A percentile compares a stretch with the other conserved stretches of the same genome.
These are phyloP conservation scores for Butastur rufipennis DNA, from an alignment of 2,113 vertebrate species.

Conservation along the genomic window DNA sequence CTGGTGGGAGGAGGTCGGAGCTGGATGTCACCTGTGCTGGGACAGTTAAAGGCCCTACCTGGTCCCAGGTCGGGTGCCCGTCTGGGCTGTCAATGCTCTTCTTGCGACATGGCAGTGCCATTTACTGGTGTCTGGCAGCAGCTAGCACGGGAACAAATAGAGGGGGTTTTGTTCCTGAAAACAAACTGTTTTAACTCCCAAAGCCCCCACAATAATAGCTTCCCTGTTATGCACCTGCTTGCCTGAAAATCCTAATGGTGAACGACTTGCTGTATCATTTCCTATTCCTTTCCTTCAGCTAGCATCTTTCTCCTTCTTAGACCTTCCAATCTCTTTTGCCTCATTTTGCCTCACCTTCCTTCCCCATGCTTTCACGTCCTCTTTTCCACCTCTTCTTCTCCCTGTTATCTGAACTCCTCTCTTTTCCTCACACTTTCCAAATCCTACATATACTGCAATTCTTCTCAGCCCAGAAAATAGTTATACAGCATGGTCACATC, in stretches of 20 bases:
- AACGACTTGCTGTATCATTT: neutral
- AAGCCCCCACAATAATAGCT: neutral
- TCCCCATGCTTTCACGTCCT: neutral
- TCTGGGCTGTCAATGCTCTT: neutral
- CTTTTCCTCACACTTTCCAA: neutral
- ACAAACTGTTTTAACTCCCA: neutral
- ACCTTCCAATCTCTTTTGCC: neutral
- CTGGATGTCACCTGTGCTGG: neutral
- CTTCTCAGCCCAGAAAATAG: neutral
- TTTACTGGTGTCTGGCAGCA: neutral
- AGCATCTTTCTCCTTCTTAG: neutral
- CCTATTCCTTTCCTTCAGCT: neutral
- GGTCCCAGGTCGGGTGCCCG: neutral
- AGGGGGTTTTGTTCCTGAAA: neutral
- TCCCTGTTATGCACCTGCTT: neutral
- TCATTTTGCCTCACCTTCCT: neutral
- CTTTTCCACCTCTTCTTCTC: neutral
- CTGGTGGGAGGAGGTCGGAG: neutral
- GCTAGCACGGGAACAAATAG: neutral
- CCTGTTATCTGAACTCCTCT: neutral
- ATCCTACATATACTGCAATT: neutral
- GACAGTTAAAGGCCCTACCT: neutral
- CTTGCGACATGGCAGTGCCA: rapidly evolving
- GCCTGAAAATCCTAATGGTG: neutral
- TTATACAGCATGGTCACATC: neutral